Conservation (phyloP, 2,888 invertebrate species). For the Uloborus plumipes region DNA sequence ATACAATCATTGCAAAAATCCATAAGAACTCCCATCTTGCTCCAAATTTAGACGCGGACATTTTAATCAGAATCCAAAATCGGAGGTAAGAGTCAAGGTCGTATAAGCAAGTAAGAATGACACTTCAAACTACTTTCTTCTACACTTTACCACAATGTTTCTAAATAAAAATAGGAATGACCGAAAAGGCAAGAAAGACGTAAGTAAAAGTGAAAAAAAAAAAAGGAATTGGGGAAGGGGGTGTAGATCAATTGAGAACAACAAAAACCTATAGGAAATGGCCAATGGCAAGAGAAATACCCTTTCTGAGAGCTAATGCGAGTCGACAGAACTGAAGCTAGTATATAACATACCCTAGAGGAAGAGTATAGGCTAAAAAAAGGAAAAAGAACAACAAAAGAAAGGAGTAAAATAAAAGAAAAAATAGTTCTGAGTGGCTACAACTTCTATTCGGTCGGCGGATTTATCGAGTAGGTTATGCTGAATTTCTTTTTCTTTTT, state of each 20-base stretch:
- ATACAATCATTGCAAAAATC: too few species aligned
- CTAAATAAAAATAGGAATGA: constrained; percentile 33
- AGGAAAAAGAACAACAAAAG: constrained; percentile 31
- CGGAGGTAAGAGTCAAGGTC: neutral
- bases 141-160: constrained; percentile 35
- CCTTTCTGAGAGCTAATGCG: constrained; percentile 51
- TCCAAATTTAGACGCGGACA: too few species aligned
- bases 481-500: constrained; percentile 40
- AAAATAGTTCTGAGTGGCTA: constrained; percentile 48
- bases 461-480: constrained; percentile 57
- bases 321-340: constrained; percentile 48
- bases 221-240: neutral
- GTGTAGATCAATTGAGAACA: constrained; percentile 53
- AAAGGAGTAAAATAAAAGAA: constrained; percentile 20
- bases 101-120: neutral
- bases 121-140: constrained; percentile 10
- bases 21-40: too few species aligned
- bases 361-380: constrained; percentile 16
- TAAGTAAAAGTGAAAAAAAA: constrained; percentile 35
- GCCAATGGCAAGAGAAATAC: constrained; percentile 57
- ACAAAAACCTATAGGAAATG: constrained; percentile 52
- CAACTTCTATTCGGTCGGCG: constrained; percentile 57
- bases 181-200: constrained; percentile 20
- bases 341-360: constrained; percentile 36
- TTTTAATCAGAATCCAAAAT: too few species aligned